Conservation (phyloP, 2,888 invertebrate species). For the Metallyticus violacea region DNA sequence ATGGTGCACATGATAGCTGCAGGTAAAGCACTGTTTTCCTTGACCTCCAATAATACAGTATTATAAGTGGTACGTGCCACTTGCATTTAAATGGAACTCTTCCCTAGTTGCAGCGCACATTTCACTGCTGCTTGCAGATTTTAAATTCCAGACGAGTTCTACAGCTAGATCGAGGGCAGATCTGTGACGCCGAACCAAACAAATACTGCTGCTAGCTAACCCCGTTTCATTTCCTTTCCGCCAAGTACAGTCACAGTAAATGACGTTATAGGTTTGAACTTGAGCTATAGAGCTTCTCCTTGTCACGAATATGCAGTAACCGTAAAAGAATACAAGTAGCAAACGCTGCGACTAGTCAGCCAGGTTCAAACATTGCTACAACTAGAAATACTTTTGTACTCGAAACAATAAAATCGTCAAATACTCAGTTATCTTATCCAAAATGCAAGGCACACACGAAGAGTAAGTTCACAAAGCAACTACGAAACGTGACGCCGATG, state of each 20-base stretch:
- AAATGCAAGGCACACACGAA: too few relatives aligned
- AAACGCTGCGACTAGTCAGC: too few relatives aligned
- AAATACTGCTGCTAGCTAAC: not conserved
- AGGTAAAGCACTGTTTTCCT: not conserved
- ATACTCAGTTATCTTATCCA: too few relatives aligned
- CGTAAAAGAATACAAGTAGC: too few relatives aligned
- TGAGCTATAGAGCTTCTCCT: not conserved
- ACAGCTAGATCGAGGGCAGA: not conserved
- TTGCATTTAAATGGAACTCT: not conserved
- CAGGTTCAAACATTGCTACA: too few relatives aligned
- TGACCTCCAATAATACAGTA: not conserved
- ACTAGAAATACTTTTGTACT: too few relatives aligned
- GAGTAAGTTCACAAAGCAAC: too few relatives aligned
- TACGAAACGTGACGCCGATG: too few relatives aligned
- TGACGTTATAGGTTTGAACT: not conserved
- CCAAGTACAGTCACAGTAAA: not conserved
- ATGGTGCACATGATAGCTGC: not conserved
- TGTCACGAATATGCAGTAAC: not conserved
- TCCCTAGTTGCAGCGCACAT: too few relatives aligned
- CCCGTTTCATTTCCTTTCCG: not conserved
- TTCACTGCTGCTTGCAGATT: not conserved
- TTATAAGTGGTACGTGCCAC: not conserved
- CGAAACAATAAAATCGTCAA: too few relatives aligned
- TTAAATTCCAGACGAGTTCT: not conserved
- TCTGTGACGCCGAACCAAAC: not conserved